A percentile compares a stretch with the other conserved stretches of the same genome.
These are phyloP conservation scores for Danaus chrysippus DNA, from an alignment of 2,888 invertebrate species.

Conservation along the genomic window DNA sequence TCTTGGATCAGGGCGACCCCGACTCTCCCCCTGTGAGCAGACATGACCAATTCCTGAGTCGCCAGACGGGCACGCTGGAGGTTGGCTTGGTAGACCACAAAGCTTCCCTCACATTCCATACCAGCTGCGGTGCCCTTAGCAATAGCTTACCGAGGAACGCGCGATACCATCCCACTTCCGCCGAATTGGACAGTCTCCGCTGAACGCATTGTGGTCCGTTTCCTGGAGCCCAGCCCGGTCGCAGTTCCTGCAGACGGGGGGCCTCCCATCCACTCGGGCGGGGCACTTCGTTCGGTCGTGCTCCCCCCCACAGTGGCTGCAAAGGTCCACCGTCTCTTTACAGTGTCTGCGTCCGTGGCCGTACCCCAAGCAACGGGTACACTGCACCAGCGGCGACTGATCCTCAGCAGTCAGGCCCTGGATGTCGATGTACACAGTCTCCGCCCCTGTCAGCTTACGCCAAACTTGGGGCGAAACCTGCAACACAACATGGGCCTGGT, in stretches of 20 bases:
- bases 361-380: slow-evolving; percentile 5
- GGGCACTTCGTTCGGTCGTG: slow-evolving; percentile 3
- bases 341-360: slow-evolving; percentile 12
- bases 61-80: slow-evolving; percentile 32
- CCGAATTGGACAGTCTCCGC: slow-evolving; percentile 19
- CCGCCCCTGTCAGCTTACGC: background rate
- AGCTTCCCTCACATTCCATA: slow-evolving; percentile 7
- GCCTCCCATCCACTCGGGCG: no score
- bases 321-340: slow-evolving; percentile 13
- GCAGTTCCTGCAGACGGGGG: slow-evolving; percentile 26
- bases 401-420: background rate
- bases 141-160: slow-evolving; percentile 12
- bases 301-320: slow-evolving; percentile 35
- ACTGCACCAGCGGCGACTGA: slow-evolving; percentile 9
- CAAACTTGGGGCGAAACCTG: background rate
- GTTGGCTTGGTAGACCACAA: slow-evolving; percentile 36
- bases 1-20: slow-evolving; percentile 37
- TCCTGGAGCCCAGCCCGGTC: background rate
- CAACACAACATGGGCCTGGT: background rate
- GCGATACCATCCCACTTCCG: slow-evolving; percentile 35
- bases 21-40: slow-evolving; percentile 13
- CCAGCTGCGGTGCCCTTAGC: slow-evolving; percentile 25
- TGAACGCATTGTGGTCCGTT: slow-evolving; percentile 18
- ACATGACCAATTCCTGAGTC: slow-evolving; percentile 31
- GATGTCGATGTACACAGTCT: background rate